phyloP scores from a whole-genome alignment of 1,140 invertebrate genomes.

The Dufourea novaeangliae region DNA sequence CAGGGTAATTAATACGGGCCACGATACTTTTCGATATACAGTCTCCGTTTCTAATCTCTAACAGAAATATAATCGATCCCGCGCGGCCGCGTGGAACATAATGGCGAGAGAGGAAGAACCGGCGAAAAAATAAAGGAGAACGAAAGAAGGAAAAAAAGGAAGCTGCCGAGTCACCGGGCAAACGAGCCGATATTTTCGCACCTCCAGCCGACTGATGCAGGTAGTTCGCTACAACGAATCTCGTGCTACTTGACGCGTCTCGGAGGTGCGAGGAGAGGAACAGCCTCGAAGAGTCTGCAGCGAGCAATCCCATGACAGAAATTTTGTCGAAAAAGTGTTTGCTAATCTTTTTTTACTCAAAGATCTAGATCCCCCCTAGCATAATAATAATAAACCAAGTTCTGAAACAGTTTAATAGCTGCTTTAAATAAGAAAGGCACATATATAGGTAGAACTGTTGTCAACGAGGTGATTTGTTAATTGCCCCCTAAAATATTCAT shows the following conservation, averaged over 20 bases:
- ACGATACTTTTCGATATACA: constrained; percentile 14
- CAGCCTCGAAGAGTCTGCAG: not conserved
- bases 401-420: too few species aligned
- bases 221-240: constrained; percentile 52
- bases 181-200: constrained; percentile 70
- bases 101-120: constrained; percentile 6
- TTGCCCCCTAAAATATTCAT: too few species aligned
- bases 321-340: constrained; percentile 24
- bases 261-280: not conserved
- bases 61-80: constrained; percentile 40
- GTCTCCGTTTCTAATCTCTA: constrained; percentile 41
- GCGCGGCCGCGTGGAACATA: constrained; percentile 20
- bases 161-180: constrained; percentile 64
- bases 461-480: too few species aligned
- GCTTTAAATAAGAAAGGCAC: too few species aligned
- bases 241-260: constrained; percentile 60
- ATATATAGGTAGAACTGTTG: too few species aligned
- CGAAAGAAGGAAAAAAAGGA: constrained; percentile 41
- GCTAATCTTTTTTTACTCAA: too few species aligned
- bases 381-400: too few species aligned
- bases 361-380: too few species aligned
- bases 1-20: constrained; percentile 31
- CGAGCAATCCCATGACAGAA: constrained; percentile 20
- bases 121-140: constrained; percentile 25
- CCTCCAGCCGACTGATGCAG: constrained; percentile 44